Base-by-base conservation (phyloP, 2,797 vertebrate species). In the Cheirogaleus major region DNA sequence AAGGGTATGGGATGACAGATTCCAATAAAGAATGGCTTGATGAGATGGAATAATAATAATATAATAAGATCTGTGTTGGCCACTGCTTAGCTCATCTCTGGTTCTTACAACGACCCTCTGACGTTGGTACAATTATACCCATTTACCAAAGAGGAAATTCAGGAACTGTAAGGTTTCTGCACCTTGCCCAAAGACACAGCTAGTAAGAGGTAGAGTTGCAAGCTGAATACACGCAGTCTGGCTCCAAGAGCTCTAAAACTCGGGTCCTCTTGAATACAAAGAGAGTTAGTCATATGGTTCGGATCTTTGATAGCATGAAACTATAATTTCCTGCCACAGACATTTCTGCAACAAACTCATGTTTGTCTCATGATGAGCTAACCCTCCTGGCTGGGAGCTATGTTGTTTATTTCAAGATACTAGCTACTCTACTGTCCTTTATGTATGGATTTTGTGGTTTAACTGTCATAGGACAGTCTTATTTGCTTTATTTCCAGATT, bases 401-500 rank as follows among this genome's bases (percentile, higher is more conserved):
- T 9, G 1, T n/a, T 82, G 22, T 61, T 87, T 32, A 48, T 88
- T 87, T 90, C 63, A 17, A 7, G 48, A 30, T 25, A 72, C 48
- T 69, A 4, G 27, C 22, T 52, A 18, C 41, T 18, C 41, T 18
- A 3, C 1, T 3, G 57, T 65, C n/a, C 72, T 89, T 73, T 41
- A 82, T 69, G 38, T 52, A 55, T 80, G 82, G 63, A 27, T 50
- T 65, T 69, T 80, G 41, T 80, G 88, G 59, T 57, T 92, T 92
- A 78, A 41, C 35, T n/a, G 1, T 70, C 50, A 70, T 45, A 61
- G 45, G 75, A 17, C 48, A 73, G 5, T 45, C 59, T 78, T 59
- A 43, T 17, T 92, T 89, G 55, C 80, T 95, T 82, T 85, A 48
- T 91, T 80, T 92, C 59, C 87, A 90, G 67, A 73, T 95, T 45